Percentiles rank a stretch among this genome's conserved stretches.
Evolutionary conservation across 2,888 invertebrate species (phyloP).

Genomic region (Limnephilus rhombicus): DNA sequence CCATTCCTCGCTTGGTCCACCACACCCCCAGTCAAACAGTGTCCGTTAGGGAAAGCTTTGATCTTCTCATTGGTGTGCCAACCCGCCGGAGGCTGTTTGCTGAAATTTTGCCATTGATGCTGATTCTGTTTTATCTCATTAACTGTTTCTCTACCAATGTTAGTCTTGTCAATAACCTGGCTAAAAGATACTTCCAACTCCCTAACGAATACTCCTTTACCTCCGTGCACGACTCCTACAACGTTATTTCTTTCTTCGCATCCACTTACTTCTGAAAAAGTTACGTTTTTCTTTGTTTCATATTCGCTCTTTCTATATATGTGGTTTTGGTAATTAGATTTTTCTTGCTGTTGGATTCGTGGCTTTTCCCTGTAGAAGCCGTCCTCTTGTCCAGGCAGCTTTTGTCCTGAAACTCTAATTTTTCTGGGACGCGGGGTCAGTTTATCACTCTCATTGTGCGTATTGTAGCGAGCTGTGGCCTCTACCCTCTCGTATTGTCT

Average conservation of each 20-base stretch:
- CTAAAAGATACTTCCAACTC: constrained; percentile 76
- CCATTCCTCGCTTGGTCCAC: background rate
- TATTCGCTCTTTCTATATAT: constrained; percentile 58
- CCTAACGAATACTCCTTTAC: constrained; percentile 74
- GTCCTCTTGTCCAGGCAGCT: constrained; percentile 46
- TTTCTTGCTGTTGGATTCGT: background rate
- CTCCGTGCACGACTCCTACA: constrained; percentile 74
- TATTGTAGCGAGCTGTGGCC: constrained; percentile 10
- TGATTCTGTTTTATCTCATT: constrained; percentile 69
- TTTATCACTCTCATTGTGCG: constrained; percentile 54
- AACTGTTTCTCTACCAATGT: constrained; percentile 73
- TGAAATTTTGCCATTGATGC: constrained; percentile 70
- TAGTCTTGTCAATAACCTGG: constrained; percentile 77
- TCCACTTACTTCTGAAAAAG: constrained; percentile 74
- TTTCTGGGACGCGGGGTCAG: constrained; percentile 53
- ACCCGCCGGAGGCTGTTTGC: constrained; percentile 69
- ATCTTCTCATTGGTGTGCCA: constrained; percentile 35
- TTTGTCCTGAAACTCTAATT: constrained; percentile 50
- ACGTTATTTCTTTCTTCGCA: constrained; percentile 74
- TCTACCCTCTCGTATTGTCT: constrained; percentile 45
- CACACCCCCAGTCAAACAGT: constrained; percentile 58
- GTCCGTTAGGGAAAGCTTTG: constrained; percentile 60
- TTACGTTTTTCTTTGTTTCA: constrained; percentile 75
- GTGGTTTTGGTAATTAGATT: background rate
- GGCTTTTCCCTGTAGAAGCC: constrained; percentile 42